These are phyloP conservation scores for Endomychus coccineus DNA, from an alignment of 2,888 invertebrate genomes.

Conservation along the genomic window DNA sequence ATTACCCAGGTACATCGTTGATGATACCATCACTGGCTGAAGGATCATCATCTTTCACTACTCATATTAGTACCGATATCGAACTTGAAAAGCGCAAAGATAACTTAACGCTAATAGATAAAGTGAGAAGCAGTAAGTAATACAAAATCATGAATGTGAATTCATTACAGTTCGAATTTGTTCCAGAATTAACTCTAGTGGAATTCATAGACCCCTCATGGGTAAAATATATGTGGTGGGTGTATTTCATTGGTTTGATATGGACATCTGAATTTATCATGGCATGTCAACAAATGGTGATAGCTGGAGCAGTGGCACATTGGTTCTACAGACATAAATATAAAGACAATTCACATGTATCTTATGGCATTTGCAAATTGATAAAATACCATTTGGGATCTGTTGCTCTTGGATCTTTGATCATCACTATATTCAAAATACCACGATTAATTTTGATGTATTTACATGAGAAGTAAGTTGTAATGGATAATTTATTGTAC, in stretches of 20 bases:
- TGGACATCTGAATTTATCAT: constrained; percentile 94
- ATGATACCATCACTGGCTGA: constrained; percentile 27
- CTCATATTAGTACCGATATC: constrained; percentile 19
- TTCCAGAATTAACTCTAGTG: constrained; percentile 55
- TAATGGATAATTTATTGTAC: too few relatives aligned
- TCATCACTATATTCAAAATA: constrained; percentile 88
- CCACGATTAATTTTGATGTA: constrained; percentile 83
- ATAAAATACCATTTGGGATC: constrained; percentile 90
- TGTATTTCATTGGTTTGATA: constrained; percentile 80
- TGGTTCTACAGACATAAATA: constrained; percentile 87
- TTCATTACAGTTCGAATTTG: constrained; percentile 9
- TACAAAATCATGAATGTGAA: too few relatives aligned
- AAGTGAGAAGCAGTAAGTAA: constrained; percentile 29
- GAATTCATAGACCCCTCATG: constrained; percentile 70
- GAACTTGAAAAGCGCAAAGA: constrained; percentile 9
- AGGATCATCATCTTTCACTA: constrained; percentile 21
- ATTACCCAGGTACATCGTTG: constrained; percentile 48
- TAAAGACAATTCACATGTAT: constrained; percentile 57
- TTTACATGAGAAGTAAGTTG: constrained; percentile 79
- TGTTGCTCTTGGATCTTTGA: constrained; percentile 87
- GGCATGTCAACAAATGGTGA: constrained; percentile 89
- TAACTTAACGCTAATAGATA: constrained; percentile 27
- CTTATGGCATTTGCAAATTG: constrained; percentile 66
- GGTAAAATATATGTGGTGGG: constrained; percentile 92
- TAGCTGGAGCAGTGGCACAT: constrained; percentile 85